phyloP scores from a whole-genome alignment of 2,113 vertebrate species.

The Actenoides hombroni region DNA sequence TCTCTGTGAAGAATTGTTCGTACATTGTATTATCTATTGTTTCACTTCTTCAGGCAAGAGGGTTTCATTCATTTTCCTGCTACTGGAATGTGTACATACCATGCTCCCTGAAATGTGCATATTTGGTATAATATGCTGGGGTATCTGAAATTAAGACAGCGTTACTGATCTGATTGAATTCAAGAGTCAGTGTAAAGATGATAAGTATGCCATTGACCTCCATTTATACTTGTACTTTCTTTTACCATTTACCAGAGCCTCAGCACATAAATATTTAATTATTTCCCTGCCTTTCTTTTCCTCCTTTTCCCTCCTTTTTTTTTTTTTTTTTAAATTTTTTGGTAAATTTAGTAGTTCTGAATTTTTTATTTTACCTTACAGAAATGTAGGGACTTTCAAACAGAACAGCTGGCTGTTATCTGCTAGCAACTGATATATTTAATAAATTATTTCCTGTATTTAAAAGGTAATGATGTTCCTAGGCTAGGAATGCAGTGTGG shows the following conservation, averaged over 20 bases:
- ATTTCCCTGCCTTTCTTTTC: not conserved
- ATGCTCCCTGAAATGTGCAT: not conserved
- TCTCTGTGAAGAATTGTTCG: not conserved
- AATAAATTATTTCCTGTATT: constrained; percentile 11
- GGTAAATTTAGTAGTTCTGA: not conserved
- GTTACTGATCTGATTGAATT: not conserved
- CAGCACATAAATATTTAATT: not conserved
- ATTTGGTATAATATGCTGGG: not conserved
- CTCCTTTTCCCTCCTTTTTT: no score
- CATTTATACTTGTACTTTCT: not conserved
- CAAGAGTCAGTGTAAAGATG: not conserved
- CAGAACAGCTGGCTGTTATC: not conserved
- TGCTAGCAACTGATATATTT: not conserved
- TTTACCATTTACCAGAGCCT: not conserved
- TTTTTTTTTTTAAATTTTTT: not conserved
- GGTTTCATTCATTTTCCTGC: not conserved
- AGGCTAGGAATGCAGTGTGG: not conserved
- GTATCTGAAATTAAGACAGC: not conserved
- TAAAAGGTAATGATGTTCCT: not conserved
- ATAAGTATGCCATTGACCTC: not conserved
- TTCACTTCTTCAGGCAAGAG: not conserved
- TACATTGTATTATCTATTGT: not conserved
- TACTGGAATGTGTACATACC: not conserved
- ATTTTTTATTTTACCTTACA: not conserved
- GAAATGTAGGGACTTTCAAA: not conserved